phyloP scores from a whole-genome alignment of 2,113 vertebrate species.

The Cyphomyrus plagiostoma region DNA sequence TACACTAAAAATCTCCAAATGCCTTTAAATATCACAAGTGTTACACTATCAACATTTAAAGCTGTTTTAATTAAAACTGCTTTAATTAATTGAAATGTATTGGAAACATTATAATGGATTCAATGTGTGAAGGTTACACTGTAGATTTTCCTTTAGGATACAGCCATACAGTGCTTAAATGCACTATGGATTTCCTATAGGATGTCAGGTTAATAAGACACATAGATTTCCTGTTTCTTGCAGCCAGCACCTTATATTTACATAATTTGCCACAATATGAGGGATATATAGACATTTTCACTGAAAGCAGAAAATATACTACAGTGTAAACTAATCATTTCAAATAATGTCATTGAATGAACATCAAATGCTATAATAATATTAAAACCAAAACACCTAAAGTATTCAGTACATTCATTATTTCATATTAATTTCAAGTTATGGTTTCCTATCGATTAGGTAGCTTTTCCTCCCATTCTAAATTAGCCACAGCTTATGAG shows the following conservation, averaged over 20 bases:
- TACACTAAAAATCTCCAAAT: not conserved
- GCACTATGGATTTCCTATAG: not conserved
- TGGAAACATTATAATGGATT: not conserved
- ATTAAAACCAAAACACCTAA: not conserved
- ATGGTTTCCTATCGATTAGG: not conserved
- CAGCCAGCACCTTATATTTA: not conserved
- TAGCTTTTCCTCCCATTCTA: not conserved
- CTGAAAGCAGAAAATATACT: not conserved
- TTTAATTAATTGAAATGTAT: not conserved
- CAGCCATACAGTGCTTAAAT: not conserved
- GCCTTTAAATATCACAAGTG: not conserved
- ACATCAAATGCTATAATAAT: not conserved
- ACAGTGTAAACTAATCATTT: not conserved
- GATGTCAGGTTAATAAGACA: slow-evolving; percentile 3
- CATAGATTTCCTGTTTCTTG: not conserved
- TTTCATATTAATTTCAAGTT: not conserved
- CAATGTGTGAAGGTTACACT: not conserved
- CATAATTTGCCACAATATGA: not conserved
- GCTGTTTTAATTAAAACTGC: not conserved
- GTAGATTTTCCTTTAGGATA: not conserved
- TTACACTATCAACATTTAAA: not conserved
- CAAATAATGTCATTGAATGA: not conserved
- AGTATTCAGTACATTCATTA: not conserved
- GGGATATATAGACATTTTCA: not conserved
- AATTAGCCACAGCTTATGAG: not conserved